Evolutionary conservation across 2,888 invertebrate species (phyloP).

Genomic region (Eupithecia vulgata): DNA sequence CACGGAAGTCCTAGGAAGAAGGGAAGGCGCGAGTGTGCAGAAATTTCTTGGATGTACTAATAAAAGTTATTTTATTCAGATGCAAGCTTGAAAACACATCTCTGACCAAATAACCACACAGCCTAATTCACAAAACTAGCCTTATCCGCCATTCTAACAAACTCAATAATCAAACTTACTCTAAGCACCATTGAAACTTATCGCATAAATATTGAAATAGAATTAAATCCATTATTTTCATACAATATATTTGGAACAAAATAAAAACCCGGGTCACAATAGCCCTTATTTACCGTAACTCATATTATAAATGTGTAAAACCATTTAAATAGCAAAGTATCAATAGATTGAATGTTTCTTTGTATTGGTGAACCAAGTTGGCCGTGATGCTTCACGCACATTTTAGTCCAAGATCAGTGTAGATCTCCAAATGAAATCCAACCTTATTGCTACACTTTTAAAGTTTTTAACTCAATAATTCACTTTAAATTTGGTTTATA

Average conservation of each 20-base stretch:
- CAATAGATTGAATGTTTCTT: conserved; percentile 80
- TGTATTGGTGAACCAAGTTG: conserved; percentile 83
- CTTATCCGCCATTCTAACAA: conserved; percentile 13
- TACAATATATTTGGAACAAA: conserved; percentile 77
- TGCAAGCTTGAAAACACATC: background rate
- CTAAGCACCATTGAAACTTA: conserved; percentile 35
- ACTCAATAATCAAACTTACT: conserved; percentile 31
- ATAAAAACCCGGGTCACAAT: conserved; percentile 71
- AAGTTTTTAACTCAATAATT: conserved; percentile 37
- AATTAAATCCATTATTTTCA: conserved; percentile 80
- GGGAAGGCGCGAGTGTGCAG: no score
- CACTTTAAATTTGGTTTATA: background rate
- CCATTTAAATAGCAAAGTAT: conserved; percentile 81
- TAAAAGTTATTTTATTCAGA: background rate
- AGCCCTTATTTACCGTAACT: conserved; percentile 79
- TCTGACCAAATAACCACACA: background rate
- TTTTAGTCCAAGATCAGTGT: conserved; percentile 69
- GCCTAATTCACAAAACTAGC: background rate
- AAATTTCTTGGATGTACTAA: no score
- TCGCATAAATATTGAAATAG: conserved; percentile 76
- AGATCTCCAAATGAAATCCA: conserved; percentile 39
- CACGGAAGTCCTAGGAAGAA: no score
- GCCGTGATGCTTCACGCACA: conserved; percentile 82
- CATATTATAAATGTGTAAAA: conserved; percentile 84
- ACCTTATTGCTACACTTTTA: conserved; percentile 28